phyloP scores from a whole-genome alignment of 2,113 vertebrate species.

The Amblyopsis rosae region DNA sequence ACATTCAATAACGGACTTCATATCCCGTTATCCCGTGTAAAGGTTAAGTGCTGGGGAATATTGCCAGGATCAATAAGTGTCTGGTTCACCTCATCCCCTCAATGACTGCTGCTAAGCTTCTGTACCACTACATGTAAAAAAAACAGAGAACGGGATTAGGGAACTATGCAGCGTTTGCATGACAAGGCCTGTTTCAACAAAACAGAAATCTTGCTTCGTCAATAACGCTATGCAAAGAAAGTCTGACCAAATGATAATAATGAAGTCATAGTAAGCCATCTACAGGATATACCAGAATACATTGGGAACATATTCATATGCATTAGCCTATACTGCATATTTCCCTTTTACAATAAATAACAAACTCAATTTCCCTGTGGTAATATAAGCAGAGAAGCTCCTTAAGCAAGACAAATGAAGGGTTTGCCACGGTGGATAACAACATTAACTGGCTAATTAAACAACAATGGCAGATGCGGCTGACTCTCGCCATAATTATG shows the following conservation, averaged over 20 bases:
- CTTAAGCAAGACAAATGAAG: conserved; percentile 83
- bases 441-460: conserved; percentile 84
- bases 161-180: conserved; percentile 31
- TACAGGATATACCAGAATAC: conserved; percentile 46
- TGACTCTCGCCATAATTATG: conserved; percentile 67
- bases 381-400: conserved; percentile 68
- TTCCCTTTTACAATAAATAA: conserved; percentile 75
- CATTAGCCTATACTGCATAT: conserved; percentile 65
- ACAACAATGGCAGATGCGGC: conserved; percentile 76
- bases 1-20: conserved; percentile 83
- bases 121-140: conserved; percentile 57
- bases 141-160: conserved; percentile 43
- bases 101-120: conserved; percentile 27
- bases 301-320: conserved; percentile 72
- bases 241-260: conserved; percentile 28
- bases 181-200: conserved; percentile 48
- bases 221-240: conserved; percentile 2
- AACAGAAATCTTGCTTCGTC: conserved; percentile 24
- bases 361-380: conserved; percentile 70
- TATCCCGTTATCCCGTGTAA: conserved; percentile 79
- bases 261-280: conserved; percentile 39
- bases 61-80: conserved; percentile 77
- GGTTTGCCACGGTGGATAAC: conserved; percentile 77
- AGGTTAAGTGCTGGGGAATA: conserved; percentile 84
- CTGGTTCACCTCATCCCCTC: conserved; percentile 58